Evolutionary conservation across 1,140 invertebrate species (phyloP), one percentile per base, ranked within the genome.

Genomic region (Drosophila azteca): DNA sequence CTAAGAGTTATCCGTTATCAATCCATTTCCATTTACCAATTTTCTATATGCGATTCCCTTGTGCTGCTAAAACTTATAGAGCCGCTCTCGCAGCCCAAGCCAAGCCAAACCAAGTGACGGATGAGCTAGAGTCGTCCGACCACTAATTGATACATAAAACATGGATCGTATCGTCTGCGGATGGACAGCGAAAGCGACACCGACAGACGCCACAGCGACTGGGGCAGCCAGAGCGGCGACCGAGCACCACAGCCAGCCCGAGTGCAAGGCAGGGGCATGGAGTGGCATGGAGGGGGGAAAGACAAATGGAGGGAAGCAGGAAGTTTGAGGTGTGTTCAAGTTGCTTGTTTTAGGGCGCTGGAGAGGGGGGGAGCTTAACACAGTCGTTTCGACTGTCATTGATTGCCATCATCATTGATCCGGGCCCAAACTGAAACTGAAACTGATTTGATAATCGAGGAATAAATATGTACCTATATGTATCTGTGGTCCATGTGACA

Each of bases 401-500:
- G 81, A 84, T 80, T 84, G 63, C 51, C 55, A 65, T 80, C 82
- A 85, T 44, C 44, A 84, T 77, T 72, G 82, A 48, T 71, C 68
- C 73, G 77, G 46, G 67, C 77, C 57, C 11, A 11, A 35, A 35
- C 71, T 78, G 80, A 70, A 68, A 35, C 31, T 39, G 11, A 84
- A 84, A 66, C 72, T 65, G 35, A 84, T 69, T 77, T 77, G 61
- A 61, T 79, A 77, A 60, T 17, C 3, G 35, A 13, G 35, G 35
- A 39, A 35, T 35, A 11, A 6, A 2, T 31, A 6, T 6, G 29
- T 6, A 31, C n/a, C n/a, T 0, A 20, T 20, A 20, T 20, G 17
- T 20, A 35, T 3, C 31, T 35, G 9, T 9, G 31, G 11, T 35
- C 31, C 31, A 35, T 11, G 31, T 9, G 31, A 22, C 45, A 24